These are phyloP conservation scores for Pseudotriccus pelzelni DNA, from an alignment of 2,797 vertebrate species.

Conservation along the genomic window DNA sequence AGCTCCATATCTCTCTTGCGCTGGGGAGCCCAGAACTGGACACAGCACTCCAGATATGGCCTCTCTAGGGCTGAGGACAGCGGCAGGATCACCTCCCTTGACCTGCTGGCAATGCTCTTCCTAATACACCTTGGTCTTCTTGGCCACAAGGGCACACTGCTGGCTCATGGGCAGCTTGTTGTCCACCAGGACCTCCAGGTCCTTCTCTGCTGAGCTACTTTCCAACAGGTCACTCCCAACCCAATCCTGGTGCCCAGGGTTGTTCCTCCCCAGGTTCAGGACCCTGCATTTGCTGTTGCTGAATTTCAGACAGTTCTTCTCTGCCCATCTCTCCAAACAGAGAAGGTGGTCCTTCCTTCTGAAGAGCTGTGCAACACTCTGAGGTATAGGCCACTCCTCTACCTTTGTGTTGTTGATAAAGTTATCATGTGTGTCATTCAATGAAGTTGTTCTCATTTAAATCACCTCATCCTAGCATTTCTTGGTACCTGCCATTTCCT, in stretches of 20 bases:
- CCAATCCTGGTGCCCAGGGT: not conserved
- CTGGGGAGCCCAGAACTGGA: not conserved
- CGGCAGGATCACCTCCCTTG: not conserved
- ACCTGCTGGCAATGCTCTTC: not conserved
- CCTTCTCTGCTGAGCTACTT: not conserved
- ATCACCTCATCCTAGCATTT: not conserved
- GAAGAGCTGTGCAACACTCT: not conserved
- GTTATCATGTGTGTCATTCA: not conserved
- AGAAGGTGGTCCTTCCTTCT: not conserved
- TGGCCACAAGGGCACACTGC: not conserved
- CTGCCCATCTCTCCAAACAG: not conserved
- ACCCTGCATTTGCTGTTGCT: not conserved
- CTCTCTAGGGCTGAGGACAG: not conserved
- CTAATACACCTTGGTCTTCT: not conserved
- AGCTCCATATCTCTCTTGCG: not conserved
- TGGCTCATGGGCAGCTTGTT: not conserved
- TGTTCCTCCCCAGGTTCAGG: not conserved
- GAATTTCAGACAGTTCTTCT: not conserved
- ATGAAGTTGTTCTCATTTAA: not conserved
- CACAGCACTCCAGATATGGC: not conserved
- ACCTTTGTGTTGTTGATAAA: not conserved
- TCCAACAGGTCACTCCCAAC: fast-evolving
- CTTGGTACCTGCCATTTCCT: not conserved
- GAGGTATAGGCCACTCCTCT: not conserved
- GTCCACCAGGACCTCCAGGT: not conserved